phyloP scores from a whole-genome alignment of 2,888 invertebrate species.

The Thymelicus lineola region DNA sequence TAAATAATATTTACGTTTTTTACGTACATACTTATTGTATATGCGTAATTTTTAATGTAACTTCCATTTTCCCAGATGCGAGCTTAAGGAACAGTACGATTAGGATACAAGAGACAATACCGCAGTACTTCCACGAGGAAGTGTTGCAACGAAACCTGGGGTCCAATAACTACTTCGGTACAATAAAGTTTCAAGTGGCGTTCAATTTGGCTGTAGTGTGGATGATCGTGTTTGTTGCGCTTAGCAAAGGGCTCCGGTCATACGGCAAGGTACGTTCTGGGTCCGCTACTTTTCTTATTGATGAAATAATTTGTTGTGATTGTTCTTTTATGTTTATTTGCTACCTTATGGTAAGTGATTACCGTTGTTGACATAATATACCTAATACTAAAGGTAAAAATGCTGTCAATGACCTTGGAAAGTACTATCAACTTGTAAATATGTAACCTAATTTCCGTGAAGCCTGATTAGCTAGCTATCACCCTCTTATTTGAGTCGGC shows the following conservation, averaged over 20 bases:
- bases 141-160: constrained; percentile 88
- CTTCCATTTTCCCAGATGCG: constrained; percentile 54
- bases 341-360: too few species aligned
- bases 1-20: too few species aligned
- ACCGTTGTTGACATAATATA: too few species aligned
- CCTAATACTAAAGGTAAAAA: too few species aligned
- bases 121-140: constrained; percentile 93
- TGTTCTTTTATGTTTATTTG: too few species aligned
- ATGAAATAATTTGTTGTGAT: too few species aligned
- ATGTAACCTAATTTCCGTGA: too few species aligned
- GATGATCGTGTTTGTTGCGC: constrained; percentile 94
- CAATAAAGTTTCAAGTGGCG: constrained; percentile 93
- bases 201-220: constrained; percentile 96
- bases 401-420: too few species aligned
- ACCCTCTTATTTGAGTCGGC: too few species aligned
- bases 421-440: too few species aligned
- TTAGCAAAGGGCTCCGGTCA: constrained; percentile 94
- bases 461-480: too few species aligned
- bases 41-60: neutral
- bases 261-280: constrained; percentile 88
- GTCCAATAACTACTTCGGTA: constrained; percentile 79
- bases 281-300: neutral
- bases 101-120: constrained; percentile 89
- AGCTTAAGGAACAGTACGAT: constrained; percentile 62
- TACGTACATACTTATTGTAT: too few species aligned